Evolutionary conservation across 2,113 vertebrate genomes (phyloP), one percentile per base, ranked within the genome.

Genomic region (Thunnus maccoyii): DNA sequence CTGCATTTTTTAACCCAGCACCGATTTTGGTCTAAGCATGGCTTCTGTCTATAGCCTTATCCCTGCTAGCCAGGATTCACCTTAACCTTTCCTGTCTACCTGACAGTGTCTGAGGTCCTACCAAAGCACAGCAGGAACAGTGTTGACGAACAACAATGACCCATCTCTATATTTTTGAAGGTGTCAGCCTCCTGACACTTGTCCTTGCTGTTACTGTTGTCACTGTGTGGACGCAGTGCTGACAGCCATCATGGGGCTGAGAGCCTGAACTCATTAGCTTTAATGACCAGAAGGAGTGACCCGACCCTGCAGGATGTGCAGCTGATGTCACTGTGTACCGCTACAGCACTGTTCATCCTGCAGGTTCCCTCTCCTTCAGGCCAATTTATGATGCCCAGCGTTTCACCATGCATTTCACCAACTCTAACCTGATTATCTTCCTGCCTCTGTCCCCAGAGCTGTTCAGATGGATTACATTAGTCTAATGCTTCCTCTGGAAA

Each of bases 381-480:
- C 82, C 86, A 85, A 89, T 90, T 92, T 88, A 80, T 78, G 71
- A 74, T 73, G 68, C 79, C 88, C 87, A 72, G 79, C 73, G 41
- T 58, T 81, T 10, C 18, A 20, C 54, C 54, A 71, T 91, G 77
- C 80, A 41, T 90, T 91, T 91, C 87, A 74, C 61, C 55, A 62
- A 85, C 89, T 90, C 83, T 86, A 91, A 89, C 88, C 86, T 91
- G 92, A 91, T 95, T 92, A 91, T 79, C 56, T 27, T 56, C 76
- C 77, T 71, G 72, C 82, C 62, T 69, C 57, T 51, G 60, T 75
- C 87, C 84, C 82, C 78, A 50, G 90, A 89, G 85, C 76, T 74
- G 85, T 75, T 89, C 84, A 84, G 77, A 92, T 86, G 90, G 84
- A 92, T 91, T 77, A 82, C 88, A 91, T 93, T 92, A 91, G 88